These are phyloP conservation scores for Rhincodon typus DNA, from an alignment of 2,797 vertebrate genomes.

Conservation along the genomic window DNA sequence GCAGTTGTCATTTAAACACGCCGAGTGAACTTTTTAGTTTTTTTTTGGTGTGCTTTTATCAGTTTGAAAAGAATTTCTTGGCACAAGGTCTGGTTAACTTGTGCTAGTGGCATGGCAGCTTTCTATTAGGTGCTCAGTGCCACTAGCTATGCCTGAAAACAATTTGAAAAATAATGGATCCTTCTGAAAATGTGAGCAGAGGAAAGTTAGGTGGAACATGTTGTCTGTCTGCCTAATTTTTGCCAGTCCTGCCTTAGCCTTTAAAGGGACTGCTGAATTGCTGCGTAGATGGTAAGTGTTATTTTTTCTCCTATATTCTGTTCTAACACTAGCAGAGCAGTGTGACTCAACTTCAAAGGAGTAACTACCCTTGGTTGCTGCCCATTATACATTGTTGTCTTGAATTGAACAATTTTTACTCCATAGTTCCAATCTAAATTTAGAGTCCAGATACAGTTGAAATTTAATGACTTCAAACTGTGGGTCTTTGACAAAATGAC, in stretches of 20 bases:
- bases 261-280: not conserved
- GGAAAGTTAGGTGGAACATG: not conserved
- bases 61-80: too few relatives aligned
- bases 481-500: not conserved
- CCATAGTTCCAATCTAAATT: not conserved
- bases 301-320: not conserved
- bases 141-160: not conserved
- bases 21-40: not conserved
- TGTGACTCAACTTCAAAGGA: not conserved
- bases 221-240: not conserved
- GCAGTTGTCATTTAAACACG: not conserved
- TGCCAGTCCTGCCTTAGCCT: not conserved
- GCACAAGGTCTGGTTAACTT: not conserved
- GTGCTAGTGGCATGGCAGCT: not conserved
- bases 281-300: not conserved
- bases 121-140: not conserved
- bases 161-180: not conserved
- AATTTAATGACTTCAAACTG: not conserved
- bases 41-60: too few relatives aligned
- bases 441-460: not conserved
- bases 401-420: too few relatives aligned
- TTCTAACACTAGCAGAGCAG: not conserved
- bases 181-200: not conserved
- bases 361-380: too few relatives aligned
- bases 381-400: too few relatives aligned